Conservation (phyloP, 2,888 invertebrate genomes). For the Metalampra italica region DNA sequence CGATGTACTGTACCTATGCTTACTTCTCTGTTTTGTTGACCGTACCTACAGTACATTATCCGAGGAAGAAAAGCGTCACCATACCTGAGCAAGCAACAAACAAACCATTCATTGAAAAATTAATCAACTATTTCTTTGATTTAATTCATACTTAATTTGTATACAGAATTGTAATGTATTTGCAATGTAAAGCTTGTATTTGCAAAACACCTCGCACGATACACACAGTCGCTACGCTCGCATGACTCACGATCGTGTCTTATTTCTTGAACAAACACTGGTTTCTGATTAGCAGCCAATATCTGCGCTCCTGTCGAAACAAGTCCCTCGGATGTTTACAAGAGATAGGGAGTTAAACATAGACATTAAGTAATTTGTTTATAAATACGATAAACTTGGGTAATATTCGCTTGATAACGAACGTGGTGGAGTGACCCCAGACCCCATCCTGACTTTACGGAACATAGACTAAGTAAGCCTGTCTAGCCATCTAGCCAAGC, state of each 20-base stretch:
- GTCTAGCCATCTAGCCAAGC: no score
- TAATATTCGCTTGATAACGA: conserved; percentile 24
- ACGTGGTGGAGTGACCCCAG: conserved; percentile 4
- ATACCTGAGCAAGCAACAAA: no score
- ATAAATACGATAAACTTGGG: conserved; percentile 30
- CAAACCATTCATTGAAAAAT: no score
- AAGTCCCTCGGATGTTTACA: conserved; percentile 15
- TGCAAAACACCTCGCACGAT: conserved; percentile 28
- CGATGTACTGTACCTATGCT: no score
- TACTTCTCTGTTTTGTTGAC: no score
- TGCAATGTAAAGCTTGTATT: conserved; percentile 24
- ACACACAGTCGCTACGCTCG: no score
- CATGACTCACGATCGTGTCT: conserved; percentile 33
- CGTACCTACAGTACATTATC: no score
- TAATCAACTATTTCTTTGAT: no score
- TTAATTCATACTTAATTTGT: conserved; percentile 8
- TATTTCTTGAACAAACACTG: conserved; percentile 29
- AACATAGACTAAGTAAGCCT: neutral
- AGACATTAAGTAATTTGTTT: conserved; percentile 33
- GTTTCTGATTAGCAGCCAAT: conserved; percentile 29
- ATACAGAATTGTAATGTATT: conserved; percentile 18
- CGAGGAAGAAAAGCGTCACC: no score
- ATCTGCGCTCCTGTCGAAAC: conserved; percentile 22
- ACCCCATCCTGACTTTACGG: neutral
- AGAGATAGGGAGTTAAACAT: conserved; percentile 24